These are phyloP conservation scores for Nerophis lumbriciformis DNA, from an alignment of 2,113 vertebrate species.

Conservation along the genomic window DNA sequence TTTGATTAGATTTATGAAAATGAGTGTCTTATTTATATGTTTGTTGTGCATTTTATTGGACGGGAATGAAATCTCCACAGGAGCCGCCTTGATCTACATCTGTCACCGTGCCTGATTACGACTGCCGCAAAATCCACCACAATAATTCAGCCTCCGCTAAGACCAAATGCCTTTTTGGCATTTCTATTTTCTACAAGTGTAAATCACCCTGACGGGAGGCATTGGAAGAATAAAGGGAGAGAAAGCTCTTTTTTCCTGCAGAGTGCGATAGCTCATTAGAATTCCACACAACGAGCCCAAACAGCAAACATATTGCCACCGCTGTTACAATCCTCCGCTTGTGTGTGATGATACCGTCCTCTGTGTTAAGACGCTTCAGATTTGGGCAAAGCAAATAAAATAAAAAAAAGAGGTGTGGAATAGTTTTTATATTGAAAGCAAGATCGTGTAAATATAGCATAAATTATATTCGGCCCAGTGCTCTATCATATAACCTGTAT, in stretches of 20 bases:
- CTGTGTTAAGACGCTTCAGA: constrained; percentile 45
- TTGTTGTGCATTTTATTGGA: constrained; percentile 51
- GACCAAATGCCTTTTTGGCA: constrained; percentile 53
- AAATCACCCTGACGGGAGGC: constrained; percentile 55
- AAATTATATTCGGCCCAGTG: background rate
- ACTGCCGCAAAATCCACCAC: constrained; percentile 53
- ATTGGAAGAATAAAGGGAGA: background rate
- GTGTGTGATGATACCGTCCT: constrained; percentile 54
- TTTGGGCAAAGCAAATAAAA: constrained; percentile 37
- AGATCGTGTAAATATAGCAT: constrained; percentile 6
- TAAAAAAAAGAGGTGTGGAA: constrained; percentile 17
- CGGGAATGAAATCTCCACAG: constrained; percentile 47
- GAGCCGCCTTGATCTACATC: constrained; percentile 48
- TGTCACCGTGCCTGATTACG: constrained; percentile 34
- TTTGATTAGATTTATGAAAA: constrained; percentile 37
- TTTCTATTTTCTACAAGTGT: constrained; percentile 53
- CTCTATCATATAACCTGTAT: no score
- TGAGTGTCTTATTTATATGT: constrained; percentile 37
- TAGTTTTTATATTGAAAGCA: constrained; percentile 27
- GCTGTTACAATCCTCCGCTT: constrained; percentile 56
- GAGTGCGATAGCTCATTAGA: constrained; percentile 63
- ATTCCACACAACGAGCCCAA: constrained; percentile 63
- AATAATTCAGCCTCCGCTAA: constrained; percentile 52
- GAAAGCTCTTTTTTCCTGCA: constrained; percentile 44
- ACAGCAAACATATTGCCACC: constrained; percentile 66